These are phyloP conservation scores for Pyrrhosoma nymphula DNA, from an alignment of 2,888 invertebrate species.

Conservation along the genomic window DNA sequence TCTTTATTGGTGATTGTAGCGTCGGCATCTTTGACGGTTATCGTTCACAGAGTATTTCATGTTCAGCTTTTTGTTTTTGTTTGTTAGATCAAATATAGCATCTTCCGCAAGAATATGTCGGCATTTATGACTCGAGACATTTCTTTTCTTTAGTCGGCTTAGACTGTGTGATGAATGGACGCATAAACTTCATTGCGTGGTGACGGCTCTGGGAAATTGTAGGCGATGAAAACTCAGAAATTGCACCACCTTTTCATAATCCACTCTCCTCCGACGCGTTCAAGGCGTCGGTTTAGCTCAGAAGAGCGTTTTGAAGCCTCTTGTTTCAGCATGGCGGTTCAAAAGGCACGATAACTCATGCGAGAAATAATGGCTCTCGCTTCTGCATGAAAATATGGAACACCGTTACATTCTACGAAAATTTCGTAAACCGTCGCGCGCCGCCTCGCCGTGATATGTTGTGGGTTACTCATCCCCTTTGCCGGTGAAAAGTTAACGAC, in stretches of 20 bases:
- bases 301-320: not conserved
- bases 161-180: not conserved
- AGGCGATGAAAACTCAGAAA: too few species aligned
- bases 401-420: not conserved
- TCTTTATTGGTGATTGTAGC: too few species aligned
- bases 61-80: too few species aligned
- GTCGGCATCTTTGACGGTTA: too few species aligned
- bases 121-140: too few species aligned
- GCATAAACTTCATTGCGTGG: not conserved
- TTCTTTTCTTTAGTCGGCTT: not conserved
- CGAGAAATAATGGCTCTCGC: slow-evolving; percentile 9
- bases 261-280: not conserved
- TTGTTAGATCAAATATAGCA: too few species aligned
- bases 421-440: slow-evolving; percentile 1
- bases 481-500: slow-evolving; percentile 15
- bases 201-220: too few species aligned
- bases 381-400: slow-evolving; percentile 16
- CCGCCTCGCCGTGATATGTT: not conserved
- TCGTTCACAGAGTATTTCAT: too few species aligned
- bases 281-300: not conserved
- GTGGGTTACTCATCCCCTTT: not conserved
- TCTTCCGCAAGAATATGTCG: too few species aligned
- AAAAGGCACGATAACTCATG: not conserved
- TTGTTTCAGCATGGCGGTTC: not conserved
- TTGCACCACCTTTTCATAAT: too few species aligned